Percentiles rank a stretch among this genome's conserved stretches.
Conservation (phyloP, 1,140 invertebrate genomes). For the Samia ricini region DNA sequence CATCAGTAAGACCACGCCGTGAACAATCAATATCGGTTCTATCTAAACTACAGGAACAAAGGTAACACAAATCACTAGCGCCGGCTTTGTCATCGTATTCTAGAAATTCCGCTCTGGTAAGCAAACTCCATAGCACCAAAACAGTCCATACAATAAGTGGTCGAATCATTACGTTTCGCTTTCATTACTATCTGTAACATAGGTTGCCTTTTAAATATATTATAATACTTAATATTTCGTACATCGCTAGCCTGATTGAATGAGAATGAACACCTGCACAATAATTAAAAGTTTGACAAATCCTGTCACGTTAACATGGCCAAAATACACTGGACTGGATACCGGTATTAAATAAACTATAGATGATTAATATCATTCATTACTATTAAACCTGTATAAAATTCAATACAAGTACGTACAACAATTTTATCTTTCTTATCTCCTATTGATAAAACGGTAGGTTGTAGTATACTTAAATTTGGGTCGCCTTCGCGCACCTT, state of each 20-base stretch:
- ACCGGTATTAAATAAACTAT: constrained; percentile 1
- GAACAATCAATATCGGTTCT: constrained; percentile 55
- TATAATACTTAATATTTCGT: background rate
- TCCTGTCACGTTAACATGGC: constrained; percentile 29
- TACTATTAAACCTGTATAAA: constrained; percentile 12
- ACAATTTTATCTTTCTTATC: constrained; percentile 73
- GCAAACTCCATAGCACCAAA: constrained; percentile 33
- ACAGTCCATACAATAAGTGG: constrained; percentile 30
- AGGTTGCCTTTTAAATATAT: background rate
- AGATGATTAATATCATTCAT: constrained; percentile 6
- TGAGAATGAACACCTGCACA: constrained; percentile 34
- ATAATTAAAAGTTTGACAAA: constrained; percentile 11
- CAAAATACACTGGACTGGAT: background rate
- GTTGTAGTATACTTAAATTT: constrained; percentile 58
- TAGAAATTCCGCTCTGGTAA: constrained; percentile 37
- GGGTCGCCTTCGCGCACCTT: constrained; percentile 57
- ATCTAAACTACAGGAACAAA: constrained; percentile 53
- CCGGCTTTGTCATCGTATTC: constrained; percentile 53
- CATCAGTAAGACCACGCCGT: constrained; percentile 45
- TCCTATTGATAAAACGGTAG: constrained; percentile 56
- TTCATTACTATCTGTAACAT: constrained; percentile 59
- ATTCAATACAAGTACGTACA: constrained; percentile 38
- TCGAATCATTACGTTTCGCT: constrained; percentile 54
- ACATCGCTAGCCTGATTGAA: background rate
- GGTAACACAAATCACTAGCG: constrained; percentile 29